Evolutionary conservation across 1,140 invertebrate genomes (phyloP), one percentile per base, ranked within the genome.

Genomic region (Drosophila gunungcola): DNA sequence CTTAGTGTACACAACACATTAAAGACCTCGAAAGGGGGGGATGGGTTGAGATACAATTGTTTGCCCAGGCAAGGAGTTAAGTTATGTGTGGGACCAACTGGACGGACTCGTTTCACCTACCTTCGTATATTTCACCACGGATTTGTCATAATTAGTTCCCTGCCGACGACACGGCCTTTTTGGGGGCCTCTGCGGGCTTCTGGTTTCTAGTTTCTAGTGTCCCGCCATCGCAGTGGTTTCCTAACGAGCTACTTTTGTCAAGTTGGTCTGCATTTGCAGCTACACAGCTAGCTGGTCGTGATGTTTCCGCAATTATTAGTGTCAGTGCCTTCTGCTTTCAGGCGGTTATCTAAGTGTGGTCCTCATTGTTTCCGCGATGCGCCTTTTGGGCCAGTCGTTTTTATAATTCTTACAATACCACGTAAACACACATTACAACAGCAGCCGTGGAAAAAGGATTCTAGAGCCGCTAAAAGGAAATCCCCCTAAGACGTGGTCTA

Each of bases 141-240:
- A 86, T 88, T 86, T 86, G 82, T 76, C 83, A 86, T 86, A 86
- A 86, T 88, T 86, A 86, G 85, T 86, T 88, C 82, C 78, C 64
- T 86, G 80, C 69, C 79, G 67, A 80, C 73, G 76, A 70, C 63
- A 46, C 42, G 58, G 73, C 48, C 41, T 58, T 78, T 86, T 77
- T 67, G 55, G 79, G 64, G 61, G 57, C 45, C 29, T 74, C 51
- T 27, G 25, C 13, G 46, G 46, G 29, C 16, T 4, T 39, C 21
- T 27, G 39, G 39, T 38, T 60, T 73, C 58, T 49, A 63, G 72
- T 65, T 60, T 73, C 58, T 49, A 63, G 72, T 65, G 79, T 76
- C 74, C 79, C 65, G 73, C 69, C 62, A 64, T 75, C 69, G 61
- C 61, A 52, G 82, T 56, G 73, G 62, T 60, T 76, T 48, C 41